Evolutionary conservation across 2,888 invertebrate genomes (phyloP).

Genomic region (Eremobia ochroleuca): DNA sequence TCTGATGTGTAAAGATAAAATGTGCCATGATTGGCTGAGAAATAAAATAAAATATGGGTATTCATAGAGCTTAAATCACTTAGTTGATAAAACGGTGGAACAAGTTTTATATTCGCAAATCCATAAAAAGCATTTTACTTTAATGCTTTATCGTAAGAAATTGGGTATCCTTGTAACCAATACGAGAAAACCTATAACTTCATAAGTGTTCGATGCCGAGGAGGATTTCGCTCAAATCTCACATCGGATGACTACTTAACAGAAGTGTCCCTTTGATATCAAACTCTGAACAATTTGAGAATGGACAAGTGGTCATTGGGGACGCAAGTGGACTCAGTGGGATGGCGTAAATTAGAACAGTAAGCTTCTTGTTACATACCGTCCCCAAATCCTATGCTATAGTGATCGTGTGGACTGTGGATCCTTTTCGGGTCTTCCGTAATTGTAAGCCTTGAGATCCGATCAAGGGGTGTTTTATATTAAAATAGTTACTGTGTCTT

Average conservation of each 20-base stretch:
- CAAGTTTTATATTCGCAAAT: not conserved
- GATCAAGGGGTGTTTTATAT: constrained; percentile 48
- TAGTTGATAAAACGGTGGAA: not conserved
- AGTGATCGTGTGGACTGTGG: constrained; percentile 53
- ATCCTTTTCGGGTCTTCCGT: constrained; percentile 67
- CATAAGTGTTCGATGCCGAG: constrained; percentile 39
- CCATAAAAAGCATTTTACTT: not conserved
- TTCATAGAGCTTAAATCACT: not conserved
- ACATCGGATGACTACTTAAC: constrained; percentile 77
- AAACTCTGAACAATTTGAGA: constrained; percentile 81
- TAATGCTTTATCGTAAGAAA: not conserved
- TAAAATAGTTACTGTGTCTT: constrained; percentile 45
- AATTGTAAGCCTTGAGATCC: constrained; percentile 58
- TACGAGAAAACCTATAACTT: constrained; percentile 34
- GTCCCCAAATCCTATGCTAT: constrained; percentile 50
- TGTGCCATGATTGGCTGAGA: not conserved
- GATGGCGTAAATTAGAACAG: constrained; percentile 76
- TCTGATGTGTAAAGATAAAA: not conserved
- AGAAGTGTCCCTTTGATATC: constrained; percentile 81
- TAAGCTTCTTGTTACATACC: constrained; percentile 76
- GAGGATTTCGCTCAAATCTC: constrained; percentile 48
- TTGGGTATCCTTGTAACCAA: constrained; percentile 6
- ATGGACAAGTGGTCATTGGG: constrained; percentile 85
- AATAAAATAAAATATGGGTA: not conserved
- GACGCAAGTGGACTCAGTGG: constrained; percentile 75